Conservation (phyloP, 2,888 invertebrate genomes). For the Andrena bucephala region DNA sequence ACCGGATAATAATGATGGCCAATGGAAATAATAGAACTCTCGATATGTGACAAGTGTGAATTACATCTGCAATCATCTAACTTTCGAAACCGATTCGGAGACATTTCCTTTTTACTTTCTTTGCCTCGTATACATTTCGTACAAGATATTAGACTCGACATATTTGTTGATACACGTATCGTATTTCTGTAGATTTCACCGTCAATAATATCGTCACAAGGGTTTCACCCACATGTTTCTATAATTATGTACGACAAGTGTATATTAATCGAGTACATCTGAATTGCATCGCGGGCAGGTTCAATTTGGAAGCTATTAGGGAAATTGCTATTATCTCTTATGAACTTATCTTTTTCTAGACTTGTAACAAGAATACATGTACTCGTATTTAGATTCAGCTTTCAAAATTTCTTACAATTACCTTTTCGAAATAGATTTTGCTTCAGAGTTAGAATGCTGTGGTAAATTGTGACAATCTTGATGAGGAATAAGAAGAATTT, state of each 20-base stretch:
- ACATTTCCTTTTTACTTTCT: slow-evolving; percentile 15
- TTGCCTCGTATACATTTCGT: slow-evolving; percentile 19
- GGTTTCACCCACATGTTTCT: slow-evolving; percentile 10
- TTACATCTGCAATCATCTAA: background rate
- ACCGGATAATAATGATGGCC: background rate
- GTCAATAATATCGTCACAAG: slow-evolving; percentile 21
- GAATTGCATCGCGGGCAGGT: background rate
- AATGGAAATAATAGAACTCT: background rate
- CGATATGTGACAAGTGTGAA: background rate
- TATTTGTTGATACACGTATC: slow-evolving; percentile 50
- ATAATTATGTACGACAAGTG: background rate
- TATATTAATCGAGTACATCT: slow-evolving; percentile 6
- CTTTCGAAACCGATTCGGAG: slow-evolving; percentile 31
- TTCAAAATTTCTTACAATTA: too few species aligned
- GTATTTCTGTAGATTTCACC: slow-evolving; percentile 52
- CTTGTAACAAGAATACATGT: too few species aligned
- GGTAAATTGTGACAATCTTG: too few species aligned
- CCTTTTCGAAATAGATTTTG: too few species aligned
- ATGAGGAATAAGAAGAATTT: too few species aligned
- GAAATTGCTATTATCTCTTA: too few species aligned
- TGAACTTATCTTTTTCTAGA: too few species aligned
- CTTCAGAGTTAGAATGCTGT: too few species aligned
- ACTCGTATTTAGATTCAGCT: too few species aligned
- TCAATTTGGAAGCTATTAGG: background rate
- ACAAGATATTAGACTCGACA: slow-evolving; percentile 15